Percentiles rank a stretch among this genome's conserved stretches.
Evolutionary conservation across 2,888 invertebrate species (phyloP).

Genomic region (Mantis religiosa): DNA sequence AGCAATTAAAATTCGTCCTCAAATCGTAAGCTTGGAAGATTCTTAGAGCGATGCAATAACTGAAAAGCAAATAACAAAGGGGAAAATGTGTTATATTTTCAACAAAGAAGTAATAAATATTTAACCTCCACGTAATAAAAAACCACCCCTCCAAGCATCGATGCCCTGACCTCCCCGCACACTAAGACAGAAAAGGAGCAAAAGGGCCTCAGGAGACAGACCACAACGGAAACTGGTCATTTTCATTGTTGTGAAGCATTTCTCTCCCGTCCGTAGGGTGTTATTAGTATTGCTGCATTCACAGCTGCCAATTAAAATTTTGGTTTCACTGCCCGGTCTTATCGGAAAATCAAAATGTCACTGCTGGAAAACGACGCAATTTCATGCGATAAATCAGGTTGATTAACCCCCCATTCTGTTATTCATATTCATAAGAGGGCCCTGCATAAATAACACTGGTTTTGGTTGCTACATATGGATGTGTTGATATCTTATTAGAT

Average conservation of each 20-base stretch:
- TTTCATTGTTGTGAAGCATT: not conserved
- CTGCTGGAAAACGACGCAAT: not conserved
- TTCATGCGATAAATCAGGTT: constrained; percentile 7
- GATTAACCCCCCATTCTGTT: not conserved
- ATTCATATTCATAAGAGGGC: constrained; percentile 12
- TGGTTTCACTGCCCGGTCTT: not conserved
- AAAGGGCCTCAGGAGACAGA: not conserved
- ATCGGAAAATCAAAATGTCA: constrained; percentile 6
- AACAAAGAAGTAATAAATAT: no score
- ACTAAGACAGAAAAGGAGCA: not conserved
- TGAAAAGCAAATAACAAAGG: no score
- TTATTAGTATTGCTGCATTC: not conserved
- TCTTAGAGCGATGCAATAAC: no score
- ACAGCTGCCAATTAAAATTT: not conserved
- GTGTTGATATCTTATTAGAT: constrained; percentile 8
- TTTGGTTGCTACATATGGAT: not conserved
- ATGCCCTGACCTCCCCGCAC: not conserved
- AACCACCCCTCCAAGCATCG: no score
- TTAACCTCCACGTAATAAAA: no score
- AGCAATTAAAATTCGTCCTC: no score
- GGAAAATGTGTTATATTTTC: no score
- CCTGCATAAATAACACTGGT: not conserved
- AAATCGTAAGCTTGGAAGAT: no score
- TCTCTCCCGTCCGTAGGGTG: not conserved
- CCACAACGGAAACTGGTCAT: not conserved